Evolutionary conservation across 2,888 invertebrate genomes (phyloP).

Genomic region (Zygaena filipendulae): DNA sequence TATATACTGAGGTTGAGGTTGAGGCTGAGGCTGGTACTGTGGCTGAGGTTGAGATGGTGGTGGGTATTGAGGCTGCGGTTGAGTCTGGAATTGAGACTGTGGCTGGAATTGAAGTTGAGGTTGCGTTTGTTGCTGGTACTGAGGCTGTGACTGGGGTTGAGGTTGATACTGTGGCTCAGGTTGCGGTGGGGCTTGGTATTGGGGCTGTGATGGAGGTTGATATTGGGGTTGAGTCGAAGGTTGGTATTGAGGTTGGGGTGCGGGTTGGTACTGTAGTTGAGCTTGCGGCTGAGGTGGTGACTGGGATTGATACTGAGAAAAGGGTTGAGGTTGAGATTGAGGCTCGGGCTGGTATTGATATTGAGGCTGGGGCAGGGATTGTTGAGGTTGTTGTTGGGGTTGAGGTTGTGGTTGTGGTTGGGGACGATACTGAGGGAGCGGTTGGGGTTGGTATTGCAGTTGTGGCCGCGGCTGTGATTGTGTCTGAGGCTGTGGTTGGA

Average conservation of each 20-base stretch:
- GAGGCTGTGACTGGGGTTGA: slow-evolving; percentile 4
- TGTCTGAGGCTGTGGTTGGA: slow-evolving; percentile 5
- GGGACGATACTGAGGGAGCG: too few relatives aligned
- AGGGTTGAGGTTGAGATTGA: neutral
- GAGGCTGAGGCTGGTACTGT: slow-evolving; percentile 10
- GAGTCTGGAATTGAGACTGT: slow-evolving; percentile 4
- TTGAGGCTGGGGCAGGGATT: slow-evolving; percentile 4
- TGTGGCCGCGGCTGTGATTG: slow-evolving; percentile 10
- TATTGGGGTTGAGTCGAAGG: slow-evolving; percentile 7
- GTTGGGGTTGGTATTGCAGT: slow-evolving; percentile 13
- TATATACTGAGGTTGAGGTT: slow-evolving; percentile 11
- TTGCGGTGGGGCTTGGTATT: slow-evolving; percentile 11
- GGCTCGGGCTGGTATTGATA: slow-evolving; percentile 1
- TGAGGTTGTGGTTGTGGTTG: slow-evolving; percentile 14
- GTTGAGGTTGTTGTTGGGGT: slow-evolving; percentile 9
- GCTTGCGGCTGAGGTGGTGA: slow-evolving; percentile 4
- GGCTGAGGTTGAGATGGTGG: slow-evolving; percentile 11
- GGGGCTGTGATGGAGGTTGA: slow-evolving; percentile 14
- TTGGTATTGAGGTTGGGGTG: slow-evolving; percentile 13
- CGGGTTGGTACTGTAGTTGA: neutral
- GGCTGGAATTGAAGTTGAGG: slow-evolving; percentile 4
- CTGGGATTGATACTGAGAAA: slow-evolving; percentile 3
- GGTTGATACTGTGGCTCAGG: slow-evolving; percentile 5
- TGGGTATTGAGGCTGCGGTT: slow-evolving; percentile 6
- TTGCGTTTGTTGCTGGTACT: neutral